These are phyloP conservation scores for Dendroctonus valens DNA, from an alignment of 1,140 invertebrate species.

Conservation along the genomic window DNA sequence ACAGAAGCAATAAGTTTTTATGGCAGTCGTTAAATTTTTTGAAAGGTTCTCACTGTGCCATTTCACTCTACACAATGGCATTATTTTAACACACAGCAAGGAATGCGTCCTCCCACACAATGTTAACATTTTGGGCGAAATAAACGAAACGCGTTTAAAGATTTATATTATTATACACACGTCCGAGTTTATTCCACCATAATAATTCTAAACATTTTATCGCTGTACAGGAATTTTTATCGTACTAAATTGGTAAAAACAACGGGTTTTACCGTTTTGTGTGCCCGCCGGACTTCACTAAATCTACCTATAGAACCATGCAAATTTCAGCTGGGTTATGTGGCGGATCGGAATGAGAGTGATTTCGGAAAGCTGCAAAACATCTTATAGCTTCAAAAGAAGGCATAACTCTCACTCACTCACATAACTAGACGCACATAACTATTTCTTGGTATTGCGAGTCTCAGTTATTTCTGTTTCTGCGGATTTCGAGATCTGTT, in stretches of 20 bases:
- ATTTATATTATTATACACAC: slow-evolving; percentile 4
- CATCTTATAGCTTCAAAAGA: not conserved
- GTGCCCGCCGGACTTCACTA: not conserved
- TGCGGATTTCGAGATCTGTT: too few relatives aligned
- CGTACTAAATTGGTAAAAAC: slow-evolving; percentile 5
- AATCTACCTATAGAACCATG: not conserved
- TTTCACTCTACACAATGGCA: too few relatives aligned
- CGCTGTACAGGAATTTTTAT: slow-evolving; percentile 15
- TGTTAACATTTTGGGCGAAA: not conserved
- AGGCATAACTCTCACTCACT: not conserved
- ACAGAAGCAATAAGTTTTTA: not conserved
- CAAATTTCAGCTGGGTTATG: not conserved
- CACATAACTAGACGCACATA: too few relatives aligned
- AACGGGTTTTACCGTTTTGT: slow-evolving; percentile 7
- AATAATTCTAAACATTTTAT: slow-evolving; percentile 17
- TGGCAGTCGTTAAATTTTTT: not conserved
- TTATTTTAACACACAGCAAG: not conserved
- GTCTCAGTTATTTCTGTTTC: too few relatives aligned
- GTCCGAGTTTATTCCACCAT: slow-evolving; percentile 12
- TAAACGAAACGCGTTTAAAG: slow-evolving; percentile 5
- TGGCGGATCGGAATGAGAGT: not conserved
- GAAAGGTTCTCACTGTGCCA: not conserved
- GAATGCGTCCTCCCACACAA: slow-evolving; percentile 7
- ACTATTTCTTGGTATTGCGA: too few relatives aligned
- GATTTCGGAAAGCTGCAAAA: not conserved